Evolutionary conservation across 2,113 vertebrate genomes (phyloP), one percentile per base, ranked within the genome.

Genomic region (Acrocephalus kingi): DNA sequence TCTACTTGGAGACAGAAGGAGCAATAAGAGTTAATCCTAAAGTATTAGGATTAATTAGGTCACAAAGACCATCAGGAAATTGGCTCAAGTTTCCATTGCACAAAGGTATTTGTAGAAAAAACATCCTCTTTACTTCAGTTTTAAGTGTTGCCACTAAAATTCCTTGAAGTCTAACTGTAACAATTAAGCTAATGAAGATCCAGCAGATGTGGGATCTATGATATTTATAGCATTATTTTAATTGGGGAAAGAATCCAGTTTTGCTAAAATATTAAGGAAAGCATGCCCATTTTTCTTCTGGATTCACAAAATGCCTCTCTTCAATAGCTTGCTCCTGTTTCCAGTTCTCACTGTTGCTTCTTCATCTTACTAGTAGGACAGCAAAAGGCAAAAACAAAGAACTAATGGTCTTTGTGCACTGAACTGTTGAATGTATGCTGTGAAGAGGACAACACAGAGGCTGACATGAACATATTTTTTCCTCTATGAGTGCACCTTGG

Each of bases 241-340:
- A 80, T 46, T 80, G 51, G 55, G 31, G 21, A 81, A 92, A 95
- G 19, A 86, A 86, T 55, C 43, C 55, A 86, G 51, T 88, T 93
- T 88, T 77, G 27, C 48, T 94, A 43, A 94, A 94, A 94, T 94
- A 92, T 80, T 95, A 77, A 93, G 74, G 79, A 83, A 88, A 71
- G 79, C 58, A 35, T 43, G 62, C 46, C 83, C 63, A 55, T 87
- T 96, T 76, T 94, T 27, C 59, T 84, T 74, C 82, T 91, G 82
- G 55, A 88, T 88, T 73, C 46, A 75, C 58, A 68, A 69, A 89
- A 83, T 48, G 74, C 45, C 25, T 69, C 37, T 51, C 55, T 85
- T 95, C 24, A 76, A 59, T 41, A 56, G 39, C 49, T 89, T 55
- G 51, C 21, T 84, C 49, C 33, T 87, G 35, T 73, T 83, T 87